phyloP scores from a whole-genome alignment of 2,113 vertebrate species.

The Garra rufa region DNA sequence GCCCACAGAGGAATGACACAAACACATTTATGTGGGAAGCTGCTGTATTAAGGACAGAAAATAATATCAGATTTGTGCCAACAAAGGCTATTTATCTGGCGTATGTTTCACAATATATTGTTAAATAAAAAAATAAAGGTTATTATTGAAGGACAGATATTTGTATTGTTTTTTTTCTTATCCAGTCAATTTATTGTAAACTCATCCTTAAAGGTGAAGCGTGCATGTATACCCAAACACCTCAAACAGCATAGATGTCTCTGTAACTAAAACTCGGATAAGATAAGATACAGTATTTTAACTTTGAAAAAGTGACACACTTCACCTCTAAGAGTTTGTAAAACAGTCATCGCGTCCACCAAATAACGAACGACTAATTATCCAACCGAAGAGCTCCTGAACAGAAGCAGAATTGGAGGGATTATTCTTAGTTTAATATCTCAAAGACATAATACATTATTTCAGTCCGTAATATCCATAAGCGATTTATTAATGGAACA shows the following conservation, averaged over 20 bases:
- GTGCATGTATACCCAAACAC: not conserved
- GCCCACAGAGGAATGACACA: constrained; percentile 30
- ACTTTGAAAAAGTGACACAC: not conserved
- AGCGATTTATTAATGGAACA: constrained; percentile 28
- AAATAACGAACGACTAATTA: not conserved
- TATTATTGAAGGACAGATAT: not conserved
- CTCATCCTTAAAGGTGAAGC: not conserved
- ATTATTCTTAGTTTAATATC: constrained; percentile 62
- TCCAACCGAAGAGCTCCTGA: not conserved
- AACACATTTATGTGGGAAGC: not conserved
- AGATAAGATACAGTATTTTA: not conserved
- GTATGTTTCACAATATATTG: not conserved
- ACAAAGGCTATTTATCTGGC: not conserved
- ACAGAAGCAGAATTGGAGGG: constrained; percentile 21
- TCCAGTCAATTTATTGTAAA: not conserved
- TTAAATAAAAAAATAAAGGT: not conserved
- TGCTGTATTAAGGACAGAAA: constrained; percentile 16
- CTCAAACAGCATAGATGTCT: not conserved
- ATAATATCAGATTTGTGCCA: constrained; percentile 9
- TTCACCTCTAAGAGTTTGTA: not conserved
- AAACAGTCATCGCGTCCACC: not conserved
- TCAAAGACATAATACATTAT: constrained; percentile 67
- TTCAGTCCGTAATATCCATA: constrained; percentile 26
- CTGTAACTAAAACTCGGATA: not conserved
- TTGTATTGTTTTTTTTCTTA: not conserved